phyloP scores from a whole-genome alignment of 2,113 vertebrate genomes.

The Agelaius phoeniceus region DNA sequence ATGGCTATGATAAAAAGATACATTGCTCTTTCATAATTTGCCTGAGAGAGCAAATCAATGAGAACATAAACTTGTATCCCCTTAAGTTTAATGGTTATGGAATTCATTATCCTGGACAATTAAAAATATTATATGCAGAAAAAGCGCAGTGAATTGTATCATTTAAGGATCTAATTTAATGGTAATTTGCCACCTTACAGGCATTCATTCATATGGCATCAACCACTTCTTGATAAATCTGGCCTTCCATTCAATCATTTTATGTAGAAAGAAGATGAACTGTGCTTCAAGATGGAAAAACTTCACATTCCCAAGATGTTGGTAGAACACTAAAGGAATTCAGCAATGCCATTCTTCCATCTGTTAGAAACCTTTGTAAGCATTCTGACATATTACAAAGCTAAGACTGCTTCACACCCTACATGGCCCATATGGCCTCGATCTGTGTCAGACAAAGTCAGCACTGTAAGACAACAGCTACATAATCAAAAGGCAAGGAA shows the following conservation, averaged over 20 bases:
- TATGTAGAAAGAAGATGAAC: not conserved
- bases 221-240: not conserved
- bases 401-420: not conserved
- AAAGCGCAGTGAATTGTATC: not conserved
- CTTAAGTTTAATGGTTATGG: not conserved
- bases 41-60: not conserved
- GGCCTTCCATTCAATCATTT: not conserved
- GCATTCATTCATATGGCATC: not conserved
- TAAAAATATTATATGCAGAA: not conserved
- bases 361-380: not conserved
- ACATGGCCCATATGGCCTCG: not conserved
- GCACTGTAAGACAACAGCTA: not conserved
- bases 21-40: not conserved
- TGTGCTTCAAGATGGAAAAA: not conserved
- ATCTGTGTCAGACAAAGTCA: not conserved
- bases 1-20: not conserved
- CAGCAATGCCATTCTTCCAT: not conserved
- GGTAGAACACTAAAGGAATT: not conserved
- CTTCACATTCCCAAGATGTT: not conserved
- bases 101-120: slow-evolving; percentile 13
- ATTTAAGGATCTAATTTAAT: not conserved
- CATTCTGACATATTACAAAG: not conserved
- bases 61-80: not conserved
- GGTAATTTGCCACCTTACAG: not conserved
- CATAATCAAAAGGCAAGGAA: not conserved